Evolutionary conservation across 2,113 vertebrate species (phyloP).

Genomic region (Carlito syrichta): DNA sequence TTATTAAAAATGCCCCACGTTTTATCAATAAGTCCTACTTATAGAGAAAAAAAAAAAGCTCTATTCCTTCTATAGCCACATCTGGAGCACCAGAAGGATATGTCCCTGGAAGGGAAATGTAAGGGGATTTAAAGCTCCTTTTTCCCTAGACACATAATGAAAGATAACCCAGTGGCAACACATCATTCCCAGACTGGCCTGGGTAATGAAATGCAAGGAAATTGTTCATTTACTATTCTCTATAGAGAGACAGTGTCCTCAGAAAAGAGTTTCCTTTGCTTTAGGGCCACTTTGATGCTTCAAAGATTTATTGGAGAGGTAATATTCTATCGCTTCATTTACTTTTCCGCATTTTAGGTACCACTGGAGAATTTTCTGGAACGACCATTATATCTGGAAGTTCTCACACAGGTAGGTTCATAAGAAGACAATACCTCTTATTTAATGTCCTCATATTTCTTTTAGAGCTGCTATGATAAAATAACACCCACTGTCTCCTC

Average conservation of each 20-base stretch:
- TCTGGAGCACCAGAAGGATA: not conserved
- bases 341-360: not conserved
- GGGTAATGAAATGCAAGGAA: not conserved
- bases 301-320: not conserved
- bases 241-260: not conserved
- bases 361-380: not conserved
- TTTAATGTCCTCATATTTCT: not conserved
- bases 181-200: not conserved
- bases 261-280: not conserved
- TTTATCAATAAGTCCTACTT: not conserved
- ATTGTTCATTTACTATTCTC: not conserved
- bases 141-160: too few species aligned
- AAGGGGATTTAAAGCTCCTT: not conserved
- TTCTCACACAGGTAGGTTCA: not conserved
- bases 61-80: not conserved
- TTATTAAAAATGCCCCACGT: not conserved
- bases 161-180: not conserved
- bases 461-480: not conserved
- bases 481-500: not conserved
- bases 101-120: not conserved
- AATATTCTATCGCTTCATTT: not conserved
- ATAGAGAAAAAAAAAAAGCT: not conserved
- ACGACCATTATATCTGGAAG: not conserved
- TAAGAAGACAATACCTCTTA: not conserved
- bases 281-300: not conserved